These are phyloP conservation scores for Leuciscus waleckii DNA, from an alignment of 2,797 vertebrate genomes.

Conservation along the genomic window DNA sequence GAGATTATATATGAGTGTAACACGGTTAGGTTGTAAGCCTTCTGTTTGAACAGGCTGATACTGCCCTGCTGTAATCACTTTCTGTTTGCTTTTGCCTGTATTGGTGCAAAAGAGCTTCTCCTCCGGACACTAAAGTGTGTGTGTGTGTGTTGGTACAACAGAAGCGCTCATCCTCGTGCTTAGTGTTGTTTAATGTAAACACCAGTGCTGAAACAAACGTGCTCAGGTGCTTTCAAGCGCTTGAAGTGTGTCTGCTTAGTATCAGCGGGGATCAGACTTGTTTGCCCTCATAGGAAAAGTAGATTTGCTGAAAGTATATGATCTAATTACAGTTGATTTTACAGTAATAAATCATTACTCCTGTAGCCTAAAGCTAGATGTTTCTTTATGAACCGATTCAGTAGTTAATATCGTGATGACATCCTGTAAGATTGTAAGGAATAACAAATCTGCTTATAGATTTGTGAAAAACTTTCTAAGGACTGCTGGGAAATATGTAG, in stretches of 20 bases:
- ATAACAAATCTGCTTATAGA: too few species aligned
- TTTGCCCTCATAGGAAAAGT: background rate
- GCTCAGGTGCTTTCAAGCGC: constrained; percentile 29
- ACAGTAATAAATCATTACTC: background rate
- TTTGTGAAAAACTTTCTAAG: background rate
- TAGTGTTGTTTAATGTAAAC: constrained; percentile 38
- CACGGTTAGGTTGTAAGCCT: constrained; percentile 1
- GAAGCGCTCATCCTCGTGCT: constrained; percentile 11
- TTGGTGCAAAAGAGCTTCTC: constrained; percentile 19
- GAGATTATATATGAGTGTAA: constrained; percentile 25
- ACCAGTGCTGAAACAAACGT: constrained; percentile 29
- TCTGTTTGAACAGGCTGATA: constrained; percentile 45
- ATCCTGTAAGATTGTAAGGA: background rate
- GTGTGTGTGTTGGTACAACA: constrained; percentile 30
- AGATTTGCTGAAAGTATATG: background rate
- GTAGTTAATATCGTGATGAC: background rate
- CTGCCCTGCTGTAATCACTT: constrained; percentile 8
- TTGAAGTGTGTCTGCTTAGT: background rate
- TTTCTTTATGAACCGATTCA: background rate
- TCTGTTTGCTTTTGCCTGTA: constrained; percentile 34
- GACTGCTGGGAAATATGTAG: background rate
- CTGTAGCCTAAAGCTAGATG: background rate
- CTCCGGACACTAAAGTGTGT: background rate
- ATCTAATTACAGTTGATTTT: background rate
- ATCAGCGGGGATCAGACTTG: constrained; percentile 12